Percentiles rank a stretch among this genome's conserved stretches.
phyloP scores from a whole-genome alignment of 2,888 invertebrate species.

The Napeogenes inachia region DNA sequence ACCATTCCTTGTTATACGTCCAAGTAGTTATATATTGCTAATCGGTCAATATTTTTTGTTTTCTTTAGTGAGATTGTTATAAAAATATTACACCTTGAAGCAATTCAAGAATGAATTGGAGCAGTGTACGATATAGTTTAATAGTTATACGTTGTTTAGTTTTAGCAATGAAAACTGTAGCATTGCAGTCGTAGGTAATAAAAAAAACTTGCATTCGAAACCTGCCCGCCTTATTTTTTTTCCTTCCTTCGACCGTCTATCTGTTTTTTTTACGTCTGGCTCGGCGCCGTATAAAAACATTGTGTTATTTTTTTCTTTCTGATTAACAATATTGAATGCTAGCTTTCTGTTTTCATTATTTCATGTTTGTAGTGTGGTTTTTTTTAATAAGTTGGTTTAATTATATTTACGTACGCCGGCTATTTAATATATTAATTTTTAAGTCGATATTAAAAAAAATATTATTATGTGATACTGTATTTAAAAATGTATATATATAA shows the following conservation, averaged over 20 bases:
- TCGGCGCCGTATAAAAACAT: constrained; percentile 60
- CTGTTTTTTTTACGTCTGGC: constrained; percentile 75
- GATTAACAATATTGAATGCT: constrained; percentile 24
- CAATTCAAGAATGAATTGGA: constrained; percentile 31
- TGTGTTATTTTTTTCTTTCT: constrained; percentile 35
- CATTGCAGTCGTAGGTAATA: constrained; percentile 43
- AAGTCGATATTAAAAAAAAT: not conserved
- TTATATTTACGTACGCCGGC: not conserved
- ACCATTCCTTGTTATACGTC: constrained; percentile 33
- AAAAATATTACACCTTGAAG: constrained; percentile 57
- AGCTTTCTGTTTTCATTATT: constrained; percentile 29
- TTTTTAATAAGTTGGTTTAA: not conserved
- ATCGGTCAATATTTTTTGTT: constrained; percentile 65
- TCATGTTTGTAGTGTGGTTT: not conserved
- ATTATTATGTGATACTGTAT: not conserved
- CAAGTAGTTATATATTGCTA: constrained; percentile 39
- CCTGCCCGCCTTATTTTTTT: constrained; percentile 74
- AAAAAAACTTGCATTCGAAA: constrained; percentile 64
- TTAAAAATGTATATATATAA: not conserved
- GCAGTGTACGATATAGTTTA: constrained; percentile 31
- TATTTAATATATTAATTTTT: not conserved
- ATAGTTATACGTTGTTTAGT: constrained; percentile 17
- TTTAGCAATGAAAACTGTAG: constrained; percentile 32
- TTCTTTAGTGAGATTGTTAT: constrained; percentile 63
- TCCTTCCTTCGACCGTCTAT: constrained; percentile 52